These are phyloP conservation scores for Diabrotica undecimpunctata DNA, from an alignment of 1,140 invertebrate genomes.

Conservation along the genomic window DNA sequence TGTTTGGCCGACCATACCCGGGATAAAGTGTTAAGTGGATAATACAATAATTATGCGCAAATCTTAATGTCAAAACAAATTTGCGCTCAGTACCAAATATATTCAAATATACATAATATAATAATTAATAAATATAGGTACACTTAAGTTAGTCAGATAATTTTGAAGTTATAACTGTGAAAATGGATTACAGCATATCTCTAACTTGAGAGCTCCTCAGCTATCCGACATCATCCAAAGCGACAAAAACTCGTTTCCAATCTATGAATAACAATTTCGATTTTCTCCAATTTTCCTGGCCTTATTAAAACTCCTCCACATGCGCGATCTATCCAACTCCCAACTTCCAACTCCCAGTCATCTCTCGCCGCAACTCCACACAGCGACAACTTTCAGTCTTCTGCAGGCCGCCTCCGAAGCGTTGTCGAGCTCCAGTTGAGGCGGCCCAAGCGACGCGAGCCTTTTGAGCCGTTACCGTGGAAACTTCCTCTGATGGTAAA, in stretches of 20 bases:
- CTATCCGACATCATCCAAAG: neutral
- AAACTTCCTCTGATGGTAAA: constrained; percentile 14
- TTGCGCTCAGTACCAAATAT: no score
- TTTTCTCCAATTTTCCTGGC: constrained; percentile 19
- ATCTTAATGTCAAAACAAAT: no score
- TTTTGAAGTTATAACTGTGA: no score
- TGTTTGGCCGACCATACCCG: no score
- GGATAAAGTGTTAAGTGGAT: no score
- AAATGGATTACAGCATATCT: no score
- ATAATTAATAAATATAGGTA: no score
- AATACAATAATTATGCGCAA: no score
- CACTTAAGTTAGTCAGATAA: no score
- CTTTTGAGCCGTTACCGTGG: constrained; percentile 13
- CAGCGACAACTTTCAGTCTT: constrained; percentile 14
- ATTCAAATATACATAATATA: no score
- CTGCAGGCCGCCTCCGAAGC: constrained; percentile 7
- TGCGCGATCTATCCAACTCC: constrained; percentile 6
- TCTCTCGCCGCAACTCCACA: constrained; percentile 12
- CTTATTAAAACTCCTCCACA: constrained; percentile 15
- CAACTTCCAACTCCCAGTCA: constrained; percentile 10
- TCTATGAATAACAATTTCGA: constrained; percentile 21
- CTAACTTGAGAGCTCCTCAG: no score
- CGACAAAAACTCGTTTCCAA: constrained; percentile 11
- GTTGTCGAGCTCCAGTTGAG: neutral
- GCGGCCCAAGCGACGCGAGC: constrained; percentile 1